Base-by-base conservation (phyloP, 2,113 vertebrate species). In the Ptychochromis oligacanthus region DNA sequence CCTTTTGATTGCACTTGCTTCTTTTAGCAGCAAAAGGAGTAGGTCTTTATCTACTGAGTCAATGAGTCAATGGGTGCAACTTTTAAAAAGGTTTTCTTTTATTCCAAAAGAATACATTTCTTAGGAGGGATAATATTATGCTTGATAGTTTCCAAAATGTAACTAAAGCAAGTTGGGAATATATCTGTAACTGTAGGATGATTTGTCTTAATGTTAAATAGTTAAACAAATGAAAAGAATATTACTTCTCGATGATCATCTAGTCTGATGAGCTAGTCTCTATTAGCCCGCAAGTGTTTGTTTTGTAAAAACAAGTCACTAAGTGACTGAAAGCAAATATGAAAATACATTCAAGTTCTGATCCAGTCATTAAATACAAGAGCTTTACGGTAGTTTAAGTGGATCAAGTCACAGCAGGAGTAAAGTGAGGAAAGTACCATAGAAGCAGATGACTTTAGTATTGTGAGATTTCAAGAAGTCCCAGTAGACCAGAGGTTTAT, bases 401-500 rank as follows among this genome's bases (percentile, higher is more conserved):
- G 77, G 77, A 61, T 13, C 13, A 1, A 4, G 40, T 13, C 65
- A 81, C 26, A 13, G 52, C 1, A 43, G 46, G 84, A 28, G 77
- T 28, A 24, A 55, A 65, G 40, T 79, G 61, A 43, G 40, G 4
- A 49, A 77, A 80, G 10, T 49, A 28, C 26, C 17, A 36, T 1
- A 24, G 49, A 52, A 75, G 81, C 65, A 40, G 8, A 78, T 7
- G 82, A 65, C 60, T 93, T 84, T 61, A 77, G 79, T 84, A 75
- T 36, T 74, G 76, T 58, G 58, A 49, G 60, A 80, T 58, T 78
- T 76, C 38, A 59, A 81, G 82, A 31, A 57, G 67, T 24, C 74
- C 75, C 57, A 65, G 60, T 38, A 77, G 80, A 91, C 67, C 75
- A 75, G 40, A 62, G 85, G 72, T 91, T 88, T 77, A 80, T 88